Percentiles rank a stretch among this genome's conserved stretches.
Conservation (phyloP, 2,113 vertebrate genomes). For the Blennius ocellaris region DNA sequence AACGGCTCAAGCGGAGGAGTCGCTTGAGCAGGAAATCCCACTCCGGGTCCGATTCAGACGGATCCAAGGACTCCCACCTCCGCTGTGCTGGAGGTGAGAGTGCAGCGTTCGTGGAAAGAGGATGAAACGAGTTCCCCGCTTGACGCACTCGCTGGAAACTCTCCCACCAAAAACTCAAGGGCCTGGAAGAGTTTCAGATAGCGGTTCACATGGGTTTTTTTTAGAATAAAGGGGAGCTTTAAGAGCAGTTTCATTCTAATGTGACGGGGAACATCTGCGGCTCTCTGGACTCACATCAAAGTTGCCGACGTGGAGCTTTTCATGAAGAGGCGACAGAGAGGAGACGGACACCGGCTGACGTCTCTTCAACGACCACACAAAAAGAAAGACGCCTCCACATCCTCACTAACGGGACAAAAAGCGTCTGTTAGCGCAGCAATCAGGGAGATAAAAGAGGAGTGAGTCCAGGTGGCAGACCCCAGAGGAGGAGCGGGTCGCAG, state of each 20-base stretch:
- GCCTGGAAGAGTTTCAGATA: not conserved
- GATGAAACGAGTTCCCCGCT: too few species aligned
- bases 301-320: not conserved
- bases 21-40: too few species aligned
- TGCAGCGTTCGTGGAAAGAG: too few species aligned
- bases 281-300: constrained; percentile 23
- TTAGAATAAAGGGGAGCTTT: not conserved
- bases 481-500: not conserved
- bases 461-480: constrained; percentile 14
- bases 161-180: not conserved
- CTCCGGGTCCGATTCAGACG: too few species aligned
- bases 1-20: too few species aligned
- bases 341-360: not conserved
- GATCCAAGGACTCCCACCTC: too few species aligned
- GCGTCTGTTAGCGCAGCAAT: constrained; percentile 38
- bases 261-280: constrained; percentile 10
- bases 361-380: not conserved
- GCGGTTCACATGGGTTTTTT: too few species aligned
- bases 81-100: too few species aligned
- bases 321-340: not conserved
- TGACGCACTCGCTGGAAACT: not conserved
- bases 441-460: constrained; percentile 7
- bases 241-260: not conserved
- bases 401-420: constrained; percentile 31
- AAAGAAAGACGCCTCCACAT: constrained; percentile 17